These are phyloP conservation scores for Drosophila koepferae DNA, from an alignment of 2,888 invertebrate genomes.

Conservation along the genomic window DNA sequence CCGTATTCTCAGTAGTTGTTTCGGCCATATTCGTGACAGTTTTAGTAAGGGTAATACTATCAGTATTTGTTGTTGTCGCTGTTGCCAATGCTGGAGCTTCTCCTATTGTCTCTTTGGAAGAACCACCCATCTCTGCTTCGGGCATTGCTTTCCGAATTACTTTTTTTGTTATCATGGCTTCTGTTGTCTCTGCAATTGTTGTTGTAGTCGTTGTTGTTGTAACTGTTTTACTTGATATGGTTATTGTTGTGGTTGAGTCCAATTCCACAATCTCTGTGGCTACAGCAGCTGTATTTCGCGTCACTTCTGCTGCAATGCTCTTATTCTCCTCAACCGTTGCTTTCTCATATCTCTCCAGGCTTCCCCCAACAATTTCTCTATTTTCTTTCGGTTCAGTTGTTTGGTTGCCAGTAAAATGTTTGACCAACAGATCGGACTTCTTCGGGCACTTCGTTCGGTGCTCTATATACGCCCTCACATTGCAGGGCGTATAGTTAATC, in stretches of 20 bases:
- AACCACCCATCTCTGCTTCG: background rate
- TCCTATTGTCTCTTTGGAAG: background rate
- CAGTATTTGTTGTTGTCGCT: background rate
- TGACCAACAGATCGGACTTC: constrained; percentile 19
- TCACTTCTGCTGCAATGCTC: too few species aligned
- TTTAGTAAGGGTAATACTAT: background rate
- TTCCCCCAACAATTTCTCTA: accelerated
- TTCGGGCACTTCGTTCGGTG: constrained; percentile 1
- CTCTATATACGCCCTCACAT: constrained; percentile 27
- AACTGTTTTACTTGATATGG: background rate
- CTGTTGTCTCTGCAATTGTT: background rate
- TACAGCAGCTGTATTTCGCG: too few species aligned
- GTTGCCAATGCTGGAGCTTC: background rate
- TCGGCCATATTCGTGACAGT: background rate
- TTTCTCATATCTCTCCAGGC: too few species aligned
- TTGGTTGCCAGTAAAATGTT: constrained; percentile 4
- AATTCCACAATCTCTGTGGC: background rate
- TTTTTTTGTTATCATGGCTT: background rate
- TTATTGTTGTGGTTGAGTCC: background rate
- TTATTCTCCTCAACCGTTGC: background rate
- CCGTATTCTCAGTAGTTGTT: background rate
- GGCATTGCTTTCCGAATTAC: too few species aligned
- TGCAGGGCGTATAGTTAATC: constrained; percentile 28
- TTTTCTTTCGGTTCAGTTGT: background rate
- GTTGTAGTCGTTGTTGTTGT: background rate